Base-by-base conservation (phyloP, 1,140 invertebrate genomes). In the Trissolcus basalis region DNA sequence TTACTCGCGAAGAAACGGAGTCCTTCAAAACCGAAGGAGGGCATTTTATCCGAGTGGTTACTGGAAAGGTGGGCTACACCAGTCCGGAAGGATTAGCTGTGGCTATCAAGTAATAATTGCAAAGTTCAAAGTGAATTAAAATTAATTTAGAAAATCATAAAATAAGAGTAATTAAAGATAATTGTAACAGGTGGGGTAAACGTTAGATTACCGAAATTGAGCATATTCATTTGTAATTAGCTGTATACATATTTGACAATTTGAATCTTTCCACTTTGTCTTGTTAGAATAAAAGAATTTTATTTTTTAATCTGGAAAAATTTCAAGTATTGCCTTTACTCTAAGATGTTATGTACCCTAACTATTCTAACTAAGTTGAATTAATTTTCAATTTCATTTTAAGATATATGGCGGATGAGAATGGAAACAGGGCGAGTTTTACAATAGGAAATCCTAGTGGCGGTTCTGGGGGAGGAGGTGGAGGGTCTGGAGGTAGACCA, bases 321-420 rank as follows among this genome's bases (percentile, higher is more conserved):
- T n/a, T n/a, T n/a, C n/a, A n/a, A n/a, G n/a, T n/a, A n/a, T n/a
- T n/a, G n/a, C n/a, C n/a, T n/a, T n/a, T n/a, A n/a, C n/a, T n/a
- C n/a, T n/a, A n/a, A n/a, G n/a, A n/a, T n/a, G n/a, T n/a, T n/a
- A n/a, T n/a, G n/a, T n/a, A n/a, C n/a, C n/a, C n/a, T n/a, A n/a
- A n/a, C n/a, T n/a, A n/a, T n/a, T n/a, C n/a, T n/a, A n/a, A n/a
- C n/a, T n/a, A n/a, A n/a, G n/a, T n/a, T n/a, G n/a, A n/a, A n/a
- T n/a, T n/a, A n/a, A n/a, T n/a, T n/a, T 44, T 44, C 6, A 12
- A 44, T 53, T 39, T 43, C 15, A 9, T 55, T 33, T 41, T 4
- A 76, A 89, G 87, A 51, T 89, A 88, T 51, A 81, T 77, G 53
- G 87, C 87, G 7, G 87, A 89, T 49, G 87, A 89, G 60, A 88